Conservation (phyloP, 2,797 vertebrate genomes). For the Dromococcyx pavoninus region DNA sequence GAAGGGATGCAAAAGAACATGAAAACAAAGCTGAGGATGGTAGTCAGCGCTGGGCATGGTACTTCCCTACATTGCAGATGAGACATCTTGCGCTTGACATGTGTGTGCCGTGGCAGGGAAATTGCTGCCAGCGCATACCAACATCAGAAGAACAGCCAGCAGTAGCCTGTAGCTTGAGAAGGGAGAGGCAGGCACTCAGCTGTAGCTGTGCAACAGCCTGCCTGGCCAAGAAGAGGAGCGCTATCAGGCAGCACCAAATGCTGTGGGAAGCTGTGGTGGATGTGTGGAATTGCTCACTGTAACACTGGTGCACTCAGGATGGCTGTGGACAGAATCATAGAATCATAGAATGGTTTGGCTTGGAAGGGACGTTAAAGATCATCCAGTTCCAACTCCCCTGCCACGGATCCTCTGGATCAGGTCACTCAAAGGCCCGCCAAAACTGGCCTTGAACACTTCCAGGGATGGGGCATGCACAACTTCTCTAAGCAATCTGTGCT, state of each 20-base stretch:
- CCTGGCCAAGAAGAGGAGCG: not conserved
- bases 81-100: not conserved
- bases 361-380: too few relatives aligned
- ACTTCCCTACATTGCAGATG: not conserved
- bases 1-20: not conserved
- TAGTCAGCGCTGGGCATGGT: fast-evolving
- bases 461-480: too few relatives aligned
- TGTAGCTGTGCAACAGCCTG: not conserved
- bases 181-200: not conserved
- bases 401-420: too few relatives aligned
- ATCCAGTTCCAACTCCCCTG: too few relatives aligned
- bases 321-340: too few relatives aligned
- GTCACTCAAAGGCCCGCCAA: too few relatives aligned
- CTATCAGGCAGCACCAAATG: not conserved
- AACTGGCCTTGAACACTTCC: too few relatives aligned
- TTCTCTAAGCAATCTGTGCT: too few relatives aligned
- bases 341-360: too few relatives aligned
- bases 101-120: not conserved
- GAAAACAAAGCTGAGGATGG: not conserved
- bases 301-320: not conserved
- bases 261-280: fast-evolving
- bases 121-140: not conserved
- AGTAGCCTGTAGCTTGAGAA: not conserved
- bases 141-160: not conserved
- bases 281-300: not conserved